Evolutionary conservation across 2,797 vertebrate species (phyloP), one percentile per base, ranked within the genome.

Genomic region (Luscinia luscinia): DNA sequence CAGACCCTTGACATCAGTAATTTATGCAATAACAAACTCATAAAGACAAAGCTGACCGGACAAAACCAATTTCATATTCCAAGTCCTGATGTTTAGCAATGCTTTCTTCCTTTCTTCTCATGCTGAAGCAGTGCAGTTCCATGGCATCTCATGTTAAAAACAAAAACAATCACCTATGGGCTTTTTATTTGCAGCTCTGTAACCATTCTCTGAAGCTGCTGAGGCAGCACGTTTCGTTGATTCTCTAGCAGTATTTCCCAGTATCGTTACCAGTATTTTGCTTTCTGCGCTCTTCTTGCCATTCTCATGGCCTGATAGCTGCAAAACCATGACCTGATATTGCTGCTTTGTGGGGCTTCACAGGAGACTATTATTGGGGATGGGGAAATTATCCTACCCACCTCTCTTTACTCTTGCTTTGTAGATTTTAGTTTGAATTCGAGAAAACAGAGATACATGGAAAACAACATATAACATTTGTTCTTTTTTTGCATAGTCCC

Each of bases 381-480:
- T 6, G 26, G n/a, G 21, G 82, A 19, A 76, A 54, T 61, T 75
- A 30, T 41, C 41, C 58, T 59, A 22, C 11, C 4, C 1, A 26
- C 3, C 12, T 49, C 32, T 36, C 51, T 52, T 73, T 82, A 14
- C 11, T 68, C 27, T 76, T 49, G 8, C 1, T 91, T 89, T 66
- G 11, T 24, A 54, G 26, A 9, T 73, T 87, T 62, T 38, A 76
- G 15, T 45, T 74, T 48, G n/a, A 52, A 34, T n/a, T 72, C 64
- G 13, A 52, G 6, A 61, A 84, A 75, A 85, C 0, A 66, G 73
- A 85, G 28, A 40, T 43, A 10, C 5, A 70, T 30, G 64, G 48
- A 57, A 55, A 22, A 3, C 1, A 38, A 4, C 0, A 1, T 46
- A n/a, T 34, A 36, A 73, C 6, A 36, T 62, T 74, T 78, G 36